Conservation (phyloP, 2,113 vertebrate species). For the Astur gentilis region DNA sequence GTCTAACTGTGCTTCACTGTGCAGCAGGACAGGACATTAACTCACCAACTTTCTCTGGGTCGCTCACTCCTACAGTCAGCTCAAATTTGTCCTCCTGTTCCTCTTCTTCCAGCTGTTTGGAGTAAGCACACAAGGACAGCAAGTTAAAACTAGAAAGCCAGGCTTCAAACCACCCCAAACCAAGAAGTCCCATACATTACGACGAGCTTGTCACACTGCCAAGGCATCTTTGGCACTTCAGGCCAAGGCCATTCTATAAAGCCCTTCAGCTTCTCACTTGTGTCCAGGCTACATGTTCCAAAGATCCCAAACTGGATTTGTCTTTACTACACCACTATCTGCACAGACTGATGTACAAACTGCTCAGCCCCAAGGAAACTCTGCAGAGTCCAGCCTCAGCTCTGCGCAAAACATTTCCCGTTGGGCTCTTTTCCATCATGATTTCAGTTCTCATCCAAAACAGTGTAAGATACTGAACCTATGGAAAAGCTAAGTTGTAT, state of each 20-base stretch:
- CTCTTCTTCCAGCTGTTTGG: slow-evolving; percentile 82
- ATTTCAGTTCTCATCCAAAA: background rate
- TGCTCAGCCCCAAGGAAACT: background rate
- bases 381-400: background rate
- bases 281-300: background rate
- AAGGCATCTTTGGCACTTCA: background rate
- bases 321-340: background rate
- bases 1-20: background rate
- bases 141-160: background rate
- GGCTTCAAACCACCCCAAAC: background rate
- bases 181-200: rapidly evolving
- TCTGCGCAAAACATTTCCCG: background rate
- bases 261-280: background rate
- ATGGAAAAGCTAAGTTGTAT: background rate
- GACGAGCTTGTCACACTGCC: background rate
- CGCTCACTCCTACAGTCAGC: slow-evolving; percentile 85
- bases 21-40: background rate
- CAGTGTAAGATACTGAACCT: background rate
- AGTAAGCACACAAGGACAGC: background rate
- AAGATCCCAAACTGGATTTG: background rate
- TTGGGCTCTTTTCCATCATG: background rate
- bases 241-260: background rate
- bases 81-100: slow-evolving; percentile 92
- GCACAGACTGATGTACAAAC: background rate
- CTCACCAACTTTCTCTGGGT: slow-evolving; percentile 98